phyloP scores from a whole-genome alignment of 2,113 vertebrate genomes.

The Gobio gobio region DNA sequence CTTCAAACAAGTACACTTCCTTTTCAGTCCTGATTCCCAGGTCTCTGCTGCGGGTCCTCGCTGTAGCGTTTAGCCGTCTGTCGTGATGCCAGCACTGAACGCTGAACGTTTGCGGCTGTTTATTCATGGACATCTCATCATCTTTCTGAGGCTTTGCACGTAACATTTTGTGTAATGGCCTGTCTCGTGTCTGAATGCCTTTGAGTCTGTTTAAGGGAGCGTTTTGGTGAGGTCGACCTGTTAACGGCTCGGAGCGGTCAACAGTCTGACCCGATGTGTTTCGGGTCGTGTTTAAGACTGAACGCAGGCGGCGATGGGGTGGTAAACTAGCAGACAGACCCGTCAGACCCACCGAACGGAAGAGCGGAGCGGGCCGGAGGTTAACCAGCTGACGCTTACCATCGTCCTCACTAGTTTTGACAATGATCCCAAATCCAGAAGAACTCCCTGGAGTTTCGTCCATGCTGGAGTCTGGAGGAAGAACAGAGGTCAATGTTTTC shows the following conservation, averaged over 20 bases:
- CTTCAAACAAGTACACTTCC: not conserved
- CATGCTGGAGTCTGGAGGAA: no score
- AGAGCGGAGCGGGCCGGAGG: slow-evolving; percentile 63
- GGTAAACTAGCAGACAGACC: slow-evolving; percentile 56
- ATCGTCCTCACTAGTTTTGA: not conserved
- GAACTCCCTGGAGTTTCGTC: no score
- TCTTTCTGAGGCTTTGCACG: not conserved
- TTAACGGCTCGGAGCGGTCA: not conserved
- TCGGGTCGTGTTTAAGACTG: slow-evolving; percentile 57
- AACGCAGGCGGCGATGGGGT: slow-evolving; percentile 64
- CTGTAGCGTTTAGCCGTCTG: not conserved
- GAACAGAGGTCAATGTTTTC: not conserved
- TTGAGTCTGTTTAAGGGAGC: not conserved
- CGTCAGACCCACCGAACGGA: slow-evolving; percentile 57
- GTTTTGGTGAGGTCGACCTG: not conserved
- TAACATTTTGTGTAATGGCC: not conserved
- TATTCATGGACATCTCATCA: not conserved
- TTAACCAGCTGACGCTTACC: not conserved
- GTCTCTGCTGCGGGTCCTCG: not conserved
- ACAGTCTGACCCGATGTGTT: not conserved
- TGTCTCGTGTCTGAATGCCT: not conserved
- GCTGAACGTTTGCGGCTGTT: not conserved
- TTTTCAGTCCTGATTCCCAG: not conserved
- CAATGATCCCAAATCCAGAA: not conserved
- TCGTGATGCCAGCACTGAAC: not conserved